Conservation (phyloP, 2,888 invertebrate genomes). For the Artemia sinica region DNA sequence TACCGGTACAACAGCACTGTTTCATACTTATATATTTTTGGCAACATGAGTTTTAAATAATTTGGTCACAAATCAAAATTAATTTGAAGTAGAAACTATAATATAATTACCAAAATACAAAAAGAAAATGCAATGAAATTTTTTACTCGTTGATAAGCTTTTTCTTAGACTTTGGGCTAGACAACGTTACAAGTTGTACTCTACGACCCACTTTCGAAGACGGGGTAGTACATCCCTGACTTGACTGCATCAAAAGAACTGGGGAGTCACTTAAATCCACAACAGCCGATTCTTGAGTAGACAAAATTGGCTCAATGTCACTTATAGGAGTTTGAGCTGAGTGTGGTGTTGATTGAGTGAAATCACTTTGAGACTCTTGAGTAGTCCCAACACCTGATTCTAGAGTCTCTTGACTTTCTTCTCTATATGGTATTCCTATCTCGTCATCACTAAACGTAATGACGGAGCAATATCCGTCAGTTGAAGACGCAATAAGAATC, state of each 20-base stretch:
- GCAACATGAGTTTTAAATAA: too few relatives aligned
- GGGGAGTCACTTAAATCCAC: not conserved
- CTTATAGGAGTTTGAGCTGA: slow-evolving; percentile 1
- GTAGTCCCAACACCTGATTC: not conserved
- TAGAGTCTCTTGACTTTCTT: slow-evolving; percentile 1
- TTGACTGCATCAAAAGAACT: not conserved
- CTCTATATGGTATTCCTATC: slow-evolving; percentile 43
- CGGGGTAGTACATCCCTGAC: not conserved
- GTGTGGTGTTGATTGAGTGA: not conserved
- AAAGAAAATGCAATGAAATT: too few relatives aligned
- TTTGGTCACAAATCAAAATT: too few relatives aligned
- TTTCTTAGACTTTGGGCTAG: slow-evolving; percentile 2
- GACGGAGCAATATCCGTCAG: slow-evolving; percentile 75
- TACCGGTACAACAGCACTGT: too few relatives aligned
- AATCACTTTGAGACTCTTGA: not conserved
- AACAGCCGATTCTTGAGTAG: slow-evolving; percentile 4
- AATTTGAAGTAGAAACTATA: too few relatives aligned
- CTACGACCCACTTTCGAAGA: not conserved
- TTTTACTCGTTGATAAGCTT: not conserved
- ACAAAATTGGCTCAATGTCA: not conserved
- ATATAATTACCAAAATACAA: too few relatives aligned
- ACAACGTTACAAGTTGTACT: not conserved
- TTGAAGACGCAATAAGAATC: slow-evolving; percentile 57
- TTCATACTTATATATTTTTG: too few relatives aligned
- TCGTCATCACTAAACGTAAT: slow-evolving; percentile 56